Evolutionary conservation across 2,113 vertebrate genomes (phyloP).

Genomic region (Halichoeres trimaculatus): DNA sequence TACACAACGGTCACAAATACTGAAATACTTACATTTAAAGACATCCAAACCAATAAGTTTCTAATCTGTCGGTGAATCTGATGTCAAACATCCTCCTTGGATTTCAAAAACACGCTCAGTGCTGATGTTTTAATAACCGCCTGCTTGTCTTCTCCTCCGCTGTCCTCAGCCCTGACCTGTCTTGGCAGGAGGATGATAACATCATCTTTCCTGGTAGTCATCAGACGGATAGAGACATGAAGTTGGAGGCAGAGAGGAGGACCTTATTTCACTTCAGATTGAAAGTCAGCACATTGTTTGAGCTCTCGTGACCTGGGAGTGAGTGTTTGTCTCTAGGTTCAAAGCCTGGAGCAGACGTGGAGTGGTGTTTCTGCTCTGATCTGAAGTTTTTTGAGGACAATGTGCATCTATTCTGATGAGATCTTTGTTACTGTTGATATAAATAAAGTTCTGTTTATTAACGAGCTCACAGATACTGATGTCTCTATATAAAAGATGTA

Average conservation of each 20-base stretch:
- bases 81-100: not conserved
- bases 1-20: too few species aligned
- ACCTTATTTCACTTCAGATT: not conserved
- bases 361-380: not conserved
- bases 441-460: not conserved
- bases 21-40: too few species aligned
- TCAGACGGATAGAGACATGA: not conserved
- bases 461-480: not conserved
- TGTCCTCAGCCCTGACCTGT: slow-evolving; percentile 33
- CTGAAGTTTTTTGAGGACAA: too few species aligned
- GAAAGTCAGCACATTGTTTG: slow-evolving; percentile 17
- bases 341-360: not conserved
- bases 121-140: not conserved
- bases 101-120: not conserved
- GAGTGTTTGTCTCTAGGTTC: slow-evolving; percentile 2
- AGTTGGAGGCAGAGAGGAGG: not conserved
- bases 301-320: slow-evolving; percentile 11
- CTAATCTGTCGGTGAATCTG: not conserved
- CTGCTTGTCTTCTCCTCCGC: not conserved
- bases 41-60: too few species aligned
- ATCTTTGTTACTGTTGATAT: not conserved
- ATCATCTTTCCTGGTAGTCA: slow-evolving; percentile 39
- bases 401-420: not conserved
- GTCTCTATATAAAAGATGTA: not conserved
- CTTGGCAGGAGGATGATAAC: slow-evolving; percentile 47